phyloP scores from a whole-genome alignment of 2,888 invertebrate species.

The Eupeodes luniger region DNA sequence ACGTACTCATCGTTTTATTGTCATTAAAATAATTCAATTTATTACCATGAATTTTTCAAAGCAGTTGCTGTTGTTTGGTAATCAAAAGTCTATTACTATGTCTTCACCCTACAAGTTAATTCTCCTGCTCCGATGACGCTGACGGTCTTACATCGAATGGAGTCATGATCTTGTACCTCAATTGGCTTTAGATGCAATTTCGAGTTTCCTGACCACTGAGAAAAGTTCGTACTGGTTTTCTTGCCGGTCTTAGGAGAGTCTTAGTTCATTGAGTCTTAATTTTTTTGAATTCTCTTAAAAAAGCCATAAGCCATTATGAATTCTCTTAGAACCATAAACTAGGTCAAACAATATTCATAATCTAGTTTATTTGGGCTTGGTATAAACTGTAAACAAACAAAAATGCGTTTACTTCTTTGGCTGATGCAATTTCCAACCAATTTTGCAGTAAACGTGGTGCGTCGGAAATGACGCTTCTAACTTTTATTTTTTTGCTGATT shows the following conservation, averaged over 20 bases:
- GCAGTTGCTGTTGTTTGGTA: conserved; percentile 3
- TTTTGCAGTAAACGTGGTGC: conserved; percentile 22
- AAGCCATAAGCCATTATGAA: background rate
- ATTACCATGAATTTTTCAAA: conserved; percentile 7
- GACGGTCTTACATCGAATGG: conserved; percentile 44
- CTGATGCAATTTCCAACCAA: conserved; percentile 52
- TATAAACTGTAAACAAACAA: background rate
- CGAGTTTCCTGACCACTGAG: background rate
- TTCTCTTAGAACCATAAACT: conserved; percentile 13
- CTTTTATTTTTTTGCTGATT: background rate
- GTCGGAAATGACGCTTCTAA: background rate
- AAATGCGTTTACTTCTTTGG: conserved; percentile 30
- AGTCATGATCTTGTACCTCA: conserved; percentile 7
- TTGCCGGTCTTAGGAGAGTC: background rate
- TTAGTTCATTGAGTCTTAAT: background rate
- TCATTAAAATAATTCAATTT: conserved; percentile 52
- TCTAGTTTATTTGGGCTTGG: conserved; percentile 12
- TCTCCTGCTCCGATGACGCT: conserved; percentile 17
- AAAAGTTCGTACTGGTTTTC: background rate
- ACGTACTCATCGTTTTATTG: conserved; percentile 37
- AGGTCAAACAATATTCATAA: conserved; percentile 36
- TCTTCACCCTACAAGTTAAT: conserved; percentile 36
- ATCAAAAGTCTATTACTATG: background rate
- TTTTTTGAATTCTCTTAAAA: conserved; percentile 51
- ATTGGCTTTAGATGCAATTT: background rate